Conservation (phyloP, 23 tunicate species). For the Corella eumyota region DNA sequence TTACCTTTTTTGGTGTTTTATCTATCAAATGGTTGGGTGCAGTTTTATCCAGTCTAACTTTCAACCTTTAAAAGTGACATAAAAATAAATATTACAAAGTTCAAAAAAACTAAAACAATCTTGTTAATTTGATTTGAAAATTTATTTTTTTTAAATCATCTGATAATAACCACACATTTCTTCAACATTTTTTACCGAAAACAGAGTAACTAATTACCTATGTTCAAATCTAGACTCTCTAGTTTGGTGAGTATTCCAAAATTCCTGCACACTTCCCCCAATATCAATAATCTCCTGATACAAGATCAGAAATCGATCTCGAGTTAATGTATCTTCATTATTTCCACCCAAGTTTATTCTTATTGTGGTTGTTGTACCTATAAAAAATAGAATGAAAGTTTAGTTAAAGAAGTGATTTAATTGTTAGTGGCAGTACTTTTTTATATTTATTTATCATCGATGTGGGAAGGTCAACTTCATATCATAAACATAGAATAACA, state of each 20-base stretch:
- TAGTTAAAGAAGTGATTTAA: neutral
- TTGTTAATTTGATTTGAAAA: no score
- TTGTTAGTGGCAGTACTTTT: neutral
- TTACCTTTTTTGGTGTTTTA: no score
- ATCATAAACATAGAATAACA: no score
- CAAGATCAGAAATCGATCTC: slow-evolving; percentile 62
- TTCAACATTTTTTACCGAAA: neutral
- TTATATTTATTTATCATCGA: no score
- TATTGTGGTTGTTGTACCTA: slow-evolving; percentile 33
- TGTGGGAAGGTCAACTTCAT: no score
- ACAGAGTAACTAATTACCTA: slow-evolving; percentile 23
- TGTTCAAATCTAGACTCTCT: slow-evolving; percentile 35
- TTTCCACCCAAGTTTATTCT: slow-evolving; percentile 38
- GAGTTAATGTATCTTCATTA: slow-evolving; percentile 22
- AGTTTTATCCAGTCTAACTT: no score
- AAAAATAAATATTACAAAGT: neutral
- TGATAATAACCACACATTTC: no score
- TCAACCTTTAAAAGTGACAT: no score
- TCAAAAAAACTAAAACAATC: neutral
- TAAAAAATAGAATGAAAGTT: neutral
- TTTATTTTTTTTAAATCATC: no score
- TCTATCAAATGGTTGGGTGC: no score
- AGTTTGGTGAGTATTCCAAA: slow-evolving; percentile 39
- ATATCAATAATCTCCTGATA: slow-evolving; percentile 27
- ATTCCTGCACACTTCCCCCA: slow-evolving; percentile 26